Percentiles rank a stretch among this genome's conserved stretches.
Evolutionary conservation across 2,113 vertebrate species (phyloP).

Genomic region (Festucalex cinctus): DNA sequence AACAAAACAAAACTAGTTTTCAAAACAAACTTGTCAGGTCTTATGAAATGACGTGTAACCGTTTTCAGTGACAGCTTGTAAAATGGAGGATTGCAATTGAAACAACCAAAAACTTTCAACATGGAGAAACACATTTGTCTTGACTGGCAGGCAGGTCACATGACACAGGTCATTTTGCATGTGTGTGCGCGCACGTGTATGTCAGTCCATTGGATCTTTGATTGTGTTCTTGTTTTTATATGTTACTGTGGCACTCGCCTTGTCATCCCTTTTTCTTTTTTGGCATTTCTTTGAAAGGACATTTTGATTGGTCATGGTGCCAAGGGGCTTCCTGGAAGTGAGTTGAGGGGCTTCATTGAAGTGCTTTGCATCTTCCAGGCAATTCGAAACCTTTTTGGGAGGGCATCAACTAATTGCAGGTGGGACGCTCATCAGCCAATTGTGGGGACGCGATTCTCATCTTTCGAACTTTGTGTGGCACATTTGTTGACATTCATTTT

Average conservation of each 20-base stretch:
- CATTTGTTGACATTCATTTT: no score
- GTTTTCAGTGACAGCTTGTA: not conserved
- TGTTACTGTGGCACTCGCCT: no score
- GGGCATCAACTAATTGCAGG: no score
- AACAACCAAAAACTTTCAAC: not conserved
- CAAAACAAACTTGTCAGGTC: not conserved
- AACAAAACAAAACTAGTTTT: not conserved
- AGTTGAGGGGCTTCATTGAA: not conserved
- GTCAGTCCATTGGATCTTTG: no score
- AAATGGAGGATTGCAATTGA: not conserved
- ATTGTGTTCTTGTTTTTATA: not conserved
- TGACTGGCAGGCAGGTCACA: slow-evolving; percentile 1
- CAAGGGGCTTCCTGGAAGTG: not conserved
- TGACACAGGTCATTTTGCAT: not conserved
- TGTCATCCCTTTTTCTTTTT: no score
- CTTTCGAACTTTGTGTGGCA: no score
- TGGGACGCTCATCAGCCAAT: no score
- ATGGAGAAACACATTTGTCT: not conserved
- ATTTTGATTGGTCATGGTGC: not conserved
- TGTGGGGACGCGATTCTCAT: no score
- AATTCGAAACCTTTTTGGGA: no score
- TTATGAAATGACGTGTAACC: not conserved
- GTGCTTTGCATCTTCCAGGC: no score
- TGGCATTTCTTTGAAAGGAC: not conserved
- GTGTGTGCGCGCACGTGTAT: no score